Conservation (phyloP, 2,888 invertebrate species). For the Helicoverpa assulta region DNA sequence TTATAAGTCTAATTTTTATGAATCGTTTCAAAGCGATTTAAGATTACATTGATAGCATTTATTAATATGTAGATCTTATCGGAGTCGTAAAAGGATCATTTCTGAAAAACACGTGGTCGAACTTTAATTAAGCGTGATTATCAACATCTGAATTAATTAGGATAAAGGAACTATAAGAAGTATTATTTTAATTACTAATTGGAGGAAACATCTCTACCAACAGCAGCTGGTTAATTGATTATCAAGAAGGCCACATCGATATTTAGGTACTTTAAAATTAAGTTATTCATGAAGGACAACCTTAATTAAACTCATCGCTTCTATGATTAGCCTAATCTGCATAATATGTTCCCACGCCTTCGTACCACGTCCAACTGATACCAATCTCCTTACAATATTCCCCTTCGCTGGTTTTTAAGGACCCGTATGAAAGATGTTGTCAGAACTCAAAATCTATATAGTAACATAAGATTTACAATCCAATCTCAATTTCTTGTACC, state of each 20-base stretch:
- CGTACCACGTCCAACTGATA: neutral
- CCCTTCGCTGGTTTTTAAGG: neutral
- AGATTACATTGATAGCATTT: constrained; percentile 21
- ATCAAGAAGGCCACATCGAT: neutral
- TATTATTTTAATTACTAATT: neutral
- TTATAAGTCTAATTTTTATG: constrained; percentile 16
- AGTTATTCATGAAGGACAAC: neutral
- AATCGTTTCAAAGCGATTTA: neutral
- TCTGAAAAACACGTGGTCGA: neutral
- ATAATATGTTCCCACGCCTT: neutral
- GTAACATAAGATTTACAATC: too few relatives aligned
- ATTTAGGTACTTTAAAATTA: neutral
- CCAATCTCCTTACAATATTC: neutral
- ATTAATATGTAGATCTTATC: constrained; percentile 25
- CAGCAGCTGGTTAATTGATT: neutral
- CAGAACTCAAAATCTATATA: too few relatives aligned
- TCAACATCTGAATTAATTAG: neutral
- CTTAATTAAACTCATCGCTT: constrained; percentile 1
- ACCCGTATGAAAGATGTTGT: too few relatives aligned
- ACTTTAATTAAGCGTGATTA: neutral
- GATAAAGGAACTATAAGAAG: neutral
- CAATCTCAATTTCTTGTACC: too few relatives aligned
- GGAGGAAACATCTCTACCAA: neutral
- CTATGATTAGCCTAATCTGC: neutral
- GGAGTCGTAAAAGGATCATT: neutral